Evolutionary conservation across 1,140 invertebrate species (phyloP).

Genomic region (Drosophila ananassae): DNA sequence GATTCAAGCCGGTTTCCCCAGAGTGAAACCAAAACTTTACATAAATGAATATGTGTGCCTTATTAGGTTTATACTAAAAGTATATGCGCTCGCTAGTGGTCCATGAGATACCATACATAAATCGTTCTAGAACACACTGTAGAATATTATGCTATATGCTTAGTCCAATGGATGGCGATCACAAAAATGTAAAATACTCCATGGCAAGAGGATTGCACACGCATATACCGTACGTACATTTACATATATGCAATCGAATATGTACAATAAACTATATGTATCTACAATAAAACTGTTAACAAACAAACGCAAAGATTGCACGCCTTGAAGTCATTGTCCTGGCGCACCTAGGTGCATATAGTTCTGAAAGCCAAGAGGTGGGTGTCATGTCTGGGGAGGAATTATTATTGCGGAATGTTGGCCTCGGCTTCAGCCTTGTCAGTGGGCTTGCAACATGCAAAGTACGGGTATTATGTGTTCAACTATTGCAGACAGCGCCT

Average conservation of each 20-base stretch:
- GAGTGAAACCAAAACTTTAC: constrained; percentile 41
- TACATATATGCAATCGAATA: constrained; percentile 50
- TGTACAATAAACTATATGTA: constrained; percentile 66
- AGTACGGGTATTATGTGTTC: not conserved
- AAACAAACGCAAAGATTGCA: constrained; percentile 18
- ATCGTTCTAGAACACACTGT: constrained; percentile 59
- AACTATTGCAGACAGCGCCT: not conserved
- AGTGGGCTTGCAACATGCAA: not conserved
- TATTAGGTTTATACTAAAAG: constrained; percentile 82
- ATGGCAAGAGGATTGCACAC: constrained; percentile 3
- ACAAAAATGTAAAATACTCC: constrained; percentile 56
- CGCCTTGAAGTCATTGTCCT: not conserved
- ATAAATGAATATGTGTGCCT: constrained; percentile 83
- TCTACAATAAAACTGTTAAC: constrained; percentile 60
- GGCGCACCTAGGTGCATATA: not conserved
- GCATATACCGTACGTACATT: constrained; percentile 26
- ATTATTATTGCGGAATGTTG: constrained; percentile 1
- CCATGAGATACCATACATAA: constrained; percentile 18
- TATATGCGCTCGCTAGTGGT: constrained; percentile 40
- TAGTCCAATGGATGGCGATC: constrained; percentile 13
- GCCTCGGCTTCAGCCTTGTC: constrained; percentile 1
- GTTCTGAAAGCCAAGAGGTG: not conserved
- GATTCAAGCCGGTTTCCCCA: constrained; percentile 3
- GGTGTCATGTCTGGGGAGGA: not conserved
- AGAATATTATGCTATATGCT: constrained; percentile 61